Percentiles rank a stretch among this genome's conserved stretches.
Conservation (phyloP, 2,113 vertebrate genomes). For the Semnopithecus entellus region DNA sequence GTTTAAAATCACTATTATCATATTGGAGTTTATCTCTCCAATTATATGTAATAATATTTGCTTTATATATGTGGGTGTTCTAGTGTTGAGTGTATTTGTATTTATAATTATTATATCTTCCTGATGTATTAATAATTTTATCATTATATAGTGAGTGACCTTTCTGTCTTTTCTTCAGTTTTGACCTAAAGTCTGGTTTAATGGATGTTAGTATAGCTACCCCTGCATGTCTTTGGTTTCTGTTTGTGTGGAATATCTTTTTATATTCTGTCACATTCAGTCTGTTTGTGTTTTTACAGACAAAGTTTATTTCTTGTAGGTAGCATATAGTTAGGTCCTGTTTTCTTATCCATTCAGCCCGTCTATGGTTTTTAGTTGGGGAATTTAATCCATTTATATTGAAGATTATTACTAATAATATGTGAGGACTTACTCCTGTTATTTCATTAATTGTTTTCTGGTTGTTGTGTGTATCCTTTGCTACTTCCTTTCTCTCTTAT, state of each 20-base stretch:
- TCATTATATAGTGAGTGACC: neutral
- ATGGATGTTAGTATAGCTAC: neutral
- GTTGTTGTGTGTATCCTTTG: neutral
- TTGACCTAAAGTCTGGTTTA: neutral
- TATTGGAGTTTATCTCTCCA: neutral
- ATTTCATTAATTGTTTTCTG: neutral
- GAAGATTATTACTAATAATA: neutral
- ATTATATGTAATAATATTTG: neutral
- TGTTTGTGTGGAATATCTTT: neutral
- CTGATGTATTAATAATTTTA: neutral
- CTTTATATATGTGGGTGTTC: neutral
- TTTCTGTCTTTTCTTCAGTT: neutral
- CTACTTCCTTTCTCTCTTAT: neutral
- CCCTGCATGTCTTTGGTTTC: neutral
- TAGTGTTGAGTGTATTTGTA: neutral
- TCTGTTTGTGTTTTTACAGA: neutral
- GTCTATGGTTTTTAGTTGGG: neutral
- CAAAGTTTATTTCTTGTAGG: neutral
- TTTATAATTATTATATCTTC: neutral
- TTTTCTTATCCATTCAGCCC: neutral
- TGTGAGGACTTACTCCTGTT: neutral
- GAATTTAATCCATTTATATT: neutral
- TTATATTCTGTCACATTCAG: neutral
- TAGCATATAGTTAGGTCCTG: neutral
- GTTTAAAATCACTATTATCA: neutral